Evolutionary conservation across 2,888 invertebrate species (phyloP), one percentile per base, ranked within the genome.

Genomic region (Eremobia ochroleuca): DNA sequence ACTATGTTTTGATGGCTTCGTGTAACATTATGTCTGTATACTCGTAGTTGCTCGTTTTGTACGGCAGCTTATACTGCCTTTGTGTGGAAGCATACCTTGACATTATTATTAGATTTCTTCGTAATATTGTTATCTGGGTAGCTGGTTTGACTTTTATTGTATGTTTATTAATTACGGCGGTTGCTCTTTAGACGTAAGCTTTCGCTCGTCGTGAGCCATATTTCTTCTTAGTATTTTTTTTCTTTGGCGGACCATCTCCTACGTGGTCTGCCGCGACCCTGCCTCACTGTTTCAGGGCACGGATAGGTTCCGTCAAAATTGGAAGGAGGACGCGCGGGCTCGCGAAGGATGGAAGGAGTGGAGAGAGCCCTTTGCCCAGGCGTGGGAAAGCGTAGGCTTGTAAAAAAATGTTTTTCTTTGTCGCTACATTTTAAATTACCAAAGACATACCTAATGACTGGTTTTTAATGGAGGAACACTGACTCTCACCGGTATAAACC

Each of bases 1-100:
- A 92, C 92, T 85, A 87, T 90, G 88, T 90, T 90, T 89, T 89
- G 87, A 88, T 88, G 82, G 86, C 83, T 82, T 86, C 79, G 2
- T 66, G 70, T 84, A 67, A 73, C 83, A 85, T 78, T 37, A 78
- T 40, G 69, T 73, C 75, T 61, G 59, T 69, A 72, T 69, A n/a
- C n/a, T n/a, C n/a, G n/a, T n/a, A 73, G 28, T 73, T 83, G 59
- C 61, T 18, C 15, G 4, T 85, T 64, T 62, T 74, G 11, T 73
- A 15, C 11, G 13, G 34, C 18, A 37, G 67, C 58, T 72, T 65
- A 61, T 61, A 43, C 8, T 40, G 31, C 15, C 18, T 21, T 73
- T 66, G 9, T 68, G 4, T 68, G 37, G 13, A 18, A 64, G 9
- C 15, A 43, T 81, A 66, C 65, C 59, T 66, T 66, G 43, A 66